Conservation (phyloP, 2,113 vertebrate genomes). For the Rhadina sibilatrix region DNA sequence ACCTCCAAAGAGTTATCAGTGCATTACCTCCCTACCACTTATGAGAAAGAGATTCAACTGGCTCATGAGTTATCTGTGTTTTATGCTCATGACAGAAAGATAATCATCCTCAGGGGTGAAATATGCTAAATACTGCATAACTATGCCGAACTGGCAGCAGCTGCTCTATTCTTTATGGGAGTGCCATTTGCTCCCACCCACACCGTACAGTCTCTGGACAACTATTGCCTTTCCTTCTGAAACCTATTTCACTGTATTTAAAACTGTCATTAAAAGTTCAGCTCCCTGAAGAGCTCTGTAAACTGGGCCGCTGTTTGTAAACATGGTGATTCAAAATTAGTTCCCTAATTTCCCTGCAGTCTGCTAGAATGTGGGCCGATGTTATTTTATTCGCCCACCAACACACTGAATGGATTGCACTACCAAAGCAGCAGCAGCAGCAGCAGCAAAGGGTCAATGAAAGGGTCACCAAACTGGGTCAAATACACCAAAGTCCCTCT, state of each 20-base stretch:
- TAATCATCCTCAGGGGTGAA: slow-evolving; percentile 48
- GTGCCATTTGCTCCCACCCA: slow-evolving; percentile 40
- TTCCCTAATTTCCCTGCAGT: slow-evolving; percentile 43
- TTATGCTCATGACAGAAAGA: slow-evolving; percentile 53
- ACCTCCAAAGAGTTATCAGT: slow-evolving; percentile 16
- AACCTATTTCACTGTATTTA: slow-evolving; percentile 53
- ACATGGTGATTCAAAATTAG: not conserved
- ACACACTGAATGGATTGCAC: not conserved
- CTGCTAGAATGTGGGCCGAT: not conserved
- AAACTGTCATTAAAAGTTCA: slow-evolving; percentile 45
- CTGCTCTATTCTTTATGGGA: slow-evolving; percentile 11
- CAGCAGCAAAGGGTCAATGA: not conserved
- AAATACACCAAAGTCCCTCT: not conserved
- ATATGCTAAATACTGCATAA: slow-evolving; percentile 43
- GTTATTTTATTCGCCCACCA: not conserved
- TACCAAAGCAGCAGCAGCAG: not conserved
- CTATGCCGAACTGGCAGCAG: slow-evolving; percentile 35
- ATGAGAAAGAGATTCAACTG: slow-evolving; percentile 35
- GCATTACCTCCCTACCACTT: slow-evolving; percentile 11
- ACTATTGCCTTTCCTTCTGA: slow-evolving; percentile 13
- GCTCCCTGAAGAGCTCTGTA: slow-evolving; percentile 18
- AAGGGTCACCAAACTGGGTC: not conserved
- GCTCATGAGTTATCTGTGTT: slow-evolving; percentile 45
- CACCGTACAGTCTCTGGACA: not conserved
- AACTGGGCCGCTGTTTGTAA: slow-evolving; percentile 43